phyloP scores from a whole-genome alignment of 2,113 vertebrate genomes.

The Vulpes lagopus region DNA sequence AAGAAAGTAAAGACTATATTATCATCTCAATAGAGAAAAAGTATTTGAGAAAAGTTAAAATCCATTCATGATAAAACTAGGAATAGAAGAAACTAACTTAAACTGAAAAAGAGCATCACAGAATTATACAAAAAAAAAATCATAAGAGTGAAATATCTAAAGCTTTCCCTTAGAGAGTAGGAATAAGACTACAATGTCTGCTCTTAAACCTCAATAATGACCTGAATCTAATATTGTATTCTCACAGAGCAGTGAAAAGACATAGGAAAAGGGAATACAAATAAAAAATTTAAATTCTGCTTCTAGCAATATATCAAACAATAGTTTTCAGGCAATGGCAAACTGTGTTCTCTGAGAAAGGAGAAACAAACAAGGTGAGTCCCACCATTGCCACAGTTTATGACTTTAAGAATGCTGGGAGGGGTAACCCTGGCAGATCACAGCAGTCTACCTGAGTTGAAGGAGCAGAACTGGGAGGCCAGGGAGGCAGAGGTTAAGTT shows the following conservation, averaged over 20 bases:
- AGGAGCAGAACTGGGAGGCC: background rate
- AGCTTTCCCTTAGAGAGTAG: background rate
- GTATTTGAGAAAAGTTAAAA: background rate
- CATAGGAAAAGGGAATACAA: background rate
- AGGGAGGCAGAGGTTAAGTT: background rate
- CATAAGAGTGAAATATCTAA: background rate
- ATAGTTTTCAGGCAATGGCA: background rate
- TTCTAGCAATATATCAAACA: background rate
- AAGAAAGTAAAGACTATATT: background rate
- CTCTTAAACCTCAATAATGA: background rate
- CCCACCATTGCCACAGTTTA: background rate
- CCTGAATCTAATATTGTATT: background rate
- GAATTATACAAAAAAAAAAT: background rate
- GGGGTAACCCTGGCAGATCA: background rate
- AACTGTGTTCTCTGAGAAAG: background rate
- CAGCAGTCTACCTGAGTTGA: background rate
- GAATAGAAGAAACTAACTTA: background rate
- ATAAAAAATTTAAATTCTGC: background rate
- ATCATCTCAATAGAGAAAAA: background rate
- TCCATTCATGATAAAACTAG: background rate
- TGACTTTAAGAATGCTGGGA: background rate
- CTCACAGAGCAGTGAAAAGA: constrained; percentile 27
- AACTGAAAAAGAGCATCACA: background rate
- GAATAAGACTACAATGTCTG: background rate
- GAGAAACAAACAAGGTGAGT: background rate